A percentile compares a stretch with the other conserved stretches of the same genome.
phyloP scores from a whole-genome alignment of 2,113 vertebrate species.

The Syrmaticus mikado region DNA sequence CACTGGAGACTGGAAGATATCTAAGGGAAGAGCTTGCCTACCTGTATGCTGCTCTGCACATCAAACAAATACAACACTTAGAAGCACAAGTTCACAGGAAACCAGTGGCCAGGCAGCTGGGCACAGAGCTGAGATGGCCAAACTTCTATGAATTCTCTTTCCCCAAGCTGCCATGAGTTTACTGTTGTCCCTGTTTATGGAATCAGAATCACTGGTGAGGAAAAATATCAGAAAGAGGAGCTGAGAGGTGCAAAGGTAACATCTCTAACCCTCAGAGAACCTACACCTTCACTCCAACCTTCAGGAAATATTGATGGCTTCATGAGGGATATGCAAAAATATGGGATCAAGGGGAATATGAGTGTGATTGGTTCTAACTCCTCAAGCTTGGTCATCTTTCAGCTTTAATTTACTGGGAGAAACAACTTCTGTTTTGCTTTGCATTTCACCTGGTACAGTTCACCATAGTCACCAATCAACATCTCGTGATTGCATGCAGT shows the following conservation, averaged over 20 bases:
- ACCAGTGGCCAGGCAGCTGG: not conserved
- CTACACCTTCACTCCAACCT: conserved; percentile 28
- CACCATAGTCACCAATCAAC: conserved; percentile 21
- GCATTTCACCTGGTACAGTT: conserved; percentile 35
- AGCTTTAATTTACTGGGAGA: conserved; percentile 71
- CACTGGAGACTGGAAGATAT: not conserved
- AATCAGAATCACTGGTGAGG: conserved; percentile 15
- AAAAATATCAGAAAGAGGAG: not conserved
- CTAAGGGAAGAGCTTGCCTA: not conserved
- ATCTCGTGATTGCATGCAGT: not conserved
- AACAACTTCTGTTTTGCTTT: conserved; percentile 60
- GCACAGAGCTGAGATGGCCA: not conserved
- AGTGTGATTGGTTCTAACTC: conserved; percentile 51
- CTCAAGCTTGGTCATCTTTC: conserved; percentile 65
- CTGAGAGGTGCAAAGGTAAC: not conserved
- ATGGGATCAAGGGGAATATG: conserved; percentile 61
- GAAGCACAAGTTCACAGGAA: not conserved
- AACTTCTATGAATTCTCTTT: not conserved
- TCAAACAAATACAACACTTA: conserved; percentile 37
- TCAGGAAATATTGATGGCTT: conserved; percentile 24
- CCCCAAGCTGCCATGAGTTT: not conserved
- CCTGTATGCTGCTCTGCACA: not conserved
- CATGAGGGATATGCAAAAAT: conserved; percentile 45
- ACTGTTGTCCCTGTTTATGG: not conserved
- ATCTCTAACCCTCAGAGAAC: not conserved